A percentile compares a stretch with the other conserved stretches of the same genome.
Conservation (phyloP, 2,113 vertebrate genomes). For the Rhagologus leucostigma region DNA sequence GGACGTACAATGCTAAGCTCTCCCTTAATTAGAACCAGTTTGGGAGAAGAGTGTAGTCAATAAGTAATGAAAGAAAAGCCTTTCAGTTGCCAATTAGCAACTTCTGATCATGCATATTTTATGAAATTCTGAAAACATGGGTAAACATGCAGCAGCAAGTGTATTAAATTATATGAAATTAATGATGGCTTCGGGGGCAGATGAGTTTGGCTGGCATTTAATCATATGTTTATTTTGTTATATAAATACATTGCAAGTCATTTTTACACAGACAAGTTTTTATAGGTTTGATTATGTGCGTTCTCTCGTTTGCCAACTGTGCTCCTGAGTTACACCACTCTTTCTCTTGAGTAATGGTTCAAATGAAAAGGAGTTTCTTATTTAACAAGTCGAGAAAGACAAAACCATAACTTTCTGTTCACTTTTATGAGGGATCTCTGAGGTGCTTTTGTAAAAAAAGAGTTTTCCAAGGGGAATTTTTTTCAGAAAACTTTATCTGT, state of each 20-base stretch:
- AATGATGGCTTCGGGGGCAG: constrained; percentile 20
- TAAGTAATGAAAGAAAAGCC: background rate
- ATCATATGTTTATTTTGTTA: constrained; percentile 27
- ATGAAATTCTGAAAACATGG: constrained; percentile 11
- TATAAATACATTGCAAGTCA: background rate
- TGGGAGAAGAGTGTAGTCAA: background rate
- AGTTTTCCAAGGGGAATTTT: background rate
- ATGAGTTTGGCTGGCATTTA: constrained; percentile 25
- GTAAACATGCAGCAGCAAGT: background rate
- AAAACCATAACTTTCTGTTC: background rate
- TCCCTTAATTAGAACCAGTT: background rate
- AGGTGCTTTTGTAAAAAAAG: background rate
- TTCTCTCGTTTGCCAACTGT: background rate
- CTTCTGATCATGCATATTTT: constrained; percentile 25
- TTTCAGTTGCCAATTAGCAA: background rate
- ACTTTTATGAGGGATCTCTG: rapidly evolving
- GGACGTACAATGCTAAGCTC: background rate
- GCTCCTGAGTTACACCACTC: background rate
- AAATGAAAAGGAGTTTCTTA: background rate
- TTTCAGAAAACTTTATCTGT: background rate
- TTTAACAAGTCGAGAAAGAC: background rate
- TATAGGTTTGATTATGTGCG: background rate
- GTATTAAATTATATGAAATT: constrained; percentile 10
- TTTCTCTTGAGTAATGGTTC: background rate
- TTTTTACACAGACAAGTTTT: background rate